Base-by-base conservation (phyloP, 2,113 vertebrate species). In the Amia ocellicauda region DNA sequence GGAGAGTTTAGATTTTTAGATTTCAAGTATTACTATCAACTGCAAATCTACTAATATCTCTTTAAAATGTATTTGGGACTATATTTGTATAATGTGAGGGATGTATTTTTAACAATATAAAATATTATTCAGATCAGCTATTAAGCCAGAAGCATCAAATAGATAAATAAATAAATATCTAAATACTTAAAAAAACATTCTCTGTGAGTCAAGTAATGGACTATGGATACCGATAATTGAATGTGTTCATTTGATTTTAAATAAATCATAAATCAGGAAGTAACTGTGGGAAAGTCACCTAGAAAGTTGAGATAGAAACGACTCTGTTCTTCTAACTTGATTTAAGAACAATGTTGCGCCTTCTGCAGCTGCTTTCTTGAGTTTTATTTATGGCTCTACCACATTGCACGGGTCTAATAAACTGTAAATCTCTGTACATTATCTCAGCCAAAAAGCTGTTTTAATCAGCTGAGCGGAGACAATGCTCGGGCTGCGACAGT, bases 271-370 rank as follows among this genome's bases (percentile, higher is more conserved):
- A 45, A n/a, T n/a, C n/a, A n/a, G n/a, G n/a, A n/a, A n/a, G n/a
- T n/a, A n/a, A n/a, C n/a, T n/a, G n/a, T n/a, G n/a, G n/a, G n/a
- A n/a, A n/a, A n/a, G n/a, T n/a, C n/a, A n/a, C n/a, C n/a, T n/a
- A n/a, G n/a, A n/a, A n/a, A n/a, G n/a, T n/a, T n/a, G n/a, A n/a
- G n/a, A n/a, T n/a, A n/a, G n/a, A n/a, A n/a, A 23, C 28, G 31
- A 7, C 50, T 63, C 70, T 63, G 69, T 69, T 74, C 78, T 73
- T 79, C 75, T 74, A 68, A 47, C 62, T 70, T 60, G 72, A 69
- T 78, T 73, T 73, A 58, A 70, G 64, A 76, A 70, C 67, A 66
- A 54, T 62, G 68, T 47, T 47, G 55, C 16, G n/a, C 36, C 60
- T 64, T 67, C 50, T 43, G 74, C 74, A 67, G 59, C 60, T 62